phyloP scores from a whole-genome alignment of 2,888 invertebrate genomes.

The Aporophyla nigra region DNA sequence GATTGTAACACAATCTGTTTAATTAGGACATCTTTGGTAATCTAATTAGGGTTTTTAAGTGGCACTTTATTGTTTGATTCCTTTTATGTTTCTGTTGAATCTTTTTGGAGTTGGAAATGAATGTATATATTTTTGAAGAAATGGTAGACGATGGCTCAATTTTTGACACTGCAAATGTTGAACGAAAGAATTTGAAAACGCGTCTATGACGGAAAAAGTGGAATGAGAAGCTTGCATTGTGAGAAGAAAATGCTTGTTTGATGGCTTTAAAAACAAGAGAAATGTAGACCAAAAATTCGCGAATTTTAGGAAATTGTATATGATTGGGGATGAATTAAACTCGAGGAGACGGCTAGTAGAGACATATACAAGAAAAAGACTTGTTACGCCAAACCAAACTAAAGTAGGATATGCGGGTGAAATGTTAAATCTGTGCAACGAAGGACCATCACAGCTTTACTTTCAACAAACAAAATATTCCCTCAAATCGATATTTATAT shows the following conservation, averaged over 20 bases:
- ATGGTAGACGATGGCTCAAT: not conserved
- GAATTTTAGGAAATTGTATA: not conserved
- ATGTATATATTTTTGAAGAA: not conserved
- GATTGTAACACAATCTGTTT: conserved; percentile 64
- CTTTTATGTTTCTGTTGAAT: conserved; percentile 9
- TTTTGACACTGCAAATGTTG: not conserved
- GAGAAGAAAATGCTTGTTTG: too few relatives aligned
- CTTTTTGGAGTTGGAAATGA: not conserved
- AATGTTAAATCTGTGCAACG: not conserved
- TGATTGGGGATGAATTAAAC: not conserved
- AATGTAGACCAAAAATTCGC: not conserved
- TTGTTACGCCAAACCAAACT: not conserved
- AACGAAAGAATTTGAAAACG: not conserved
- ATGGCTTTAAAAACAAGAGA: not conserved
- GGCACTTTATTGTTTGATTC: conserved; percentile 49
- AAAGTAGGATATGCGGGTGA: not conserved
- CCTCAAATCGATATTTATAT: not conserved
- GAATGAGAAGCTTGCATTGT: not conserved
- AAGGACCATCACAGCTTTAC: not conserved
- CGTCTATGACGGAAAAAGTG: not conserved
- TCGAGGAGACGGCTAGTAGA: not conserved
- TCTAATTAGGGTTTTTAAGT: conserved; percentile 55
- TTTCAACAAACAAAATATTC: not conserved
- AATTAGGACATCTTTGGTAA: conserved; percentile 63
- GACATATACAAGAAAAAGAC: not conserved